Base-by-base conservation (phyloP, 2,113 vertebrate genomes). In the Centrocercus urophasianus region DNA sequence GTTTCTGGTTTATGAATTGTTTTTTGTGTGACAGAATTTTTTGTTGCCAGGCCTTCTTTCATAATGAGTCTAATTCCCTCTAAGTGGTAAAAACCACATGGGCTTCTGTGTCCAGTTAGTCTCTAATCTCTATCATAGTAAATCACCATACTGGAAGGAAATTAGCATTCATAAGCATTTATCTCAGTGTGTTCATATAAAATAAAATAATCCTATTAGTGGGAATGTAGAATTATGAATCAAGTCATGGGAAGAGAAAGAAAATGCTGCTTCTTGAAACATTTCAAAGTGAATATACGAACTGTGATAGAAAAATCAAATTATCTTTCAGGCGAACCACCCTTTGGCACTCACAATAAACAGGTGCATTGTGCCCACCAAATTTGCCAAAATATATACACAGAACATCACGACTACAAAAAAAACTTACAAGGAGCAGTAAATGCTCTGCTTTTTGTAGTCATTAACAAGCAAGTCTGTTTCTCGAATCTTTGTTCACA, bases 401-500 rank as follows among this genome's bases (percentile, higher is more conserved):
- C 73, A 50, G 85, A 65, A 48, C 18, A 64, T 79, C 25, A 27
- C 16, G 7, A 48, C 43, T 66, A 21, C 13, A 54, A 10, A 47
- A 70, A 76, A 88, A 88, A 88, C 9, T 43, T 34, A 78, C 8
- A 56, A 78, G 79, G 6, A 57, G 13, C 20, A 73, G 11, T 43
- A 38, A 94, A 48, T 25, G 47, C 28, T 66, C 30, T 79, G 42
- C 13, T 72, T 86, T 85, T 56, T 42, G 10, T 59, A 70, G n/a
- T 19, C 30, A 36, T 77, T 76, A 61, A 72, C 72, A 73, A 10
- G 0, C 8, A 67, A 8, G 72, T 81, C 25, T 88, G 15, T 11
- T 57, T 86, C 71, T 73, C 57, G 38, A 79, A 64, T 11, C n/a
- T 90, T 92, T 93, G 69, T 80, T 92, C 72, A 86, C 65, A 66